Evolutionary conservation across 2,113 vertebrate genomes (phyloP), one percentile per base, ranked within the genome.

Genomic region (Canis aureus): DNA sequence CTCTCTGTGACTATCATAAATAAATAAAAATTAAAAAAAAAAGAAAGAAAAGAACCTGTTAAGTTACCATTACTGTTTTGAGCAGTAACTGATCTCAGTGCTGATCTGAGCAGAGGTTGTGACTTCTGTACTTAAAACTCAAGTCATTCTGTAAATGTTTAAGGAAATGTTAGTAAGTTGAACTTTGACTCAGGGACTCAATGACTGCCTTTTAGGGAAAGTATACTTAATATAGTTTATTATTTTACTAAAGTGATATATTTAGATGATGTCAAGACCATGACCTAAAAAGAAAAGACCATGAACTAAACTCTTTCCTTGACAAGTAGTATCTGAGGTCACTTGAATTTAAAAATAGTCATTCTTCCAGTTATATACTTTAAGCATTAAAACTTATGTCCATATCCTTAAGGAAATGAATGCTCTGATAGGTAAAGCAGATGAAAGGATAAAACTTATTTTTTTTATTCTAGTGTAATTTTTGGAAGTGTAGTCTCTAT

Each of bases 401-500:
- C 27, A 43, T 62, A 20, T 91, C 62, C 12, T 93, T 62, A 38
- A 92, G 67, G 60, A 89, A 97, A 38, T 62, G 51, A 89, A 81
- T 94, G 11, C 32, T 94, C 22, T 96, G 29, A 35, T 80, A 81
- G n/a, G 64, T 73, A 88, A 86, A 88, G 49, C 32, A 81, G 74
- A 38, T 88, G 27, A 11, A 91, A 91, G 71, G 43, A 43, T 60
- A 85, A 84, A 91, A 84, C 19, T 55, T 80, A 62, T 10, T 64
- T 67, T 78, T 78, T 89, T 95, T 62, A 71, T 86, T 96, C 20
- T 59, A 57, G 3, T 76, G 9, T 32, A 91, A 83, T 91, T 97
- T 79, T 93, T 95, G 32, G 29, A 60, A 81, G 71, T 19, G 49
- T 94, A 51, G 22, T 86, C 23, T 97, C 51, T 95, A 2, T 66